A percentile compares a stretch with the other conserved stretches of the same genome.
phyloP scores from a whole-genome alignment of 2,113 vertebrate genomes.

The Sarotherodon lohbergeri region DNA sequence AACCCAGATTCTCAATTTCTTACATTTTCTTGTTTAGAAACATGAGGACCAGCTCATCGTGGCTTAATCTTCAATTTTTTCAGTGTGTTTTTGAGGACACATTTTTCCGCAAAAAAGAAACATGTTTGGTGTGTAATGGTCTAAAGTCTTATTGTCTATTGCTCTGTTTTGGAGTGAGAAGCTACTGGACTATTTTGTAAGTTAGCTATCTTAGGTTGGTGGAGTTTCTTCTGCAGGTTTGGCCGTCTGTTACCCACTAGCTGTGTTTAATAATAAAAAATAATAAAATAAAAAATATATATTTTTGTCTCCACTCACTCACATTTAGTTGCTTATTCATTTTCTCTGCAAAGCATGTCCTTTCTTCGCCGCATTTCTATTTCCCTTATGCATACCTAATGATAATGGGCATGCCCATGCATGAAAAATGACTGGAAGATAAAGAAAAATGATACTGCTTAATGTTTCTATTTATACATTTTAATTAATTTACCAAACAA shows the following conservation, averaged over 20 bases:
- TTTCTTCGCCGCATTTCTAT: background rate
- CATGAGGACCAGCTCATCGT: background rate
- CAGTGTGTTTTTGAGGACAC: background rate
- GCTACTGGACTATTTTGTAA: background rate
- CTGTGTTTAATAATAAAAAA: background rate
- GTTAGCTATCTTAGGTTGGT: background rate
- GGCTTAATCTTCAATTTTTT: background rate
- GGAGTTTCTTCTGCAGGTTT: background rate
- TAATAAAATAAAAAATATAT: background rate
- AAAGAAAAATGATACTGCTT: background rate
- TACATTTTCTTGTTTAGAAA: background rate
- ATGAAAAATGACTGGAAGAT: background rate
- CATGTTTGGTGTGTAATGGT: background rate
- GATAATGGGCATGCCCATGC: background rate
- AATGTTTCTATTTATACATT: background rate
- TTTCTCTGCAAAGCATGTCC: background rate
- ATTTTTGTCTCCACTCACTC: background rate
- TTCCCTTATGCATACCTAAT: background rate
- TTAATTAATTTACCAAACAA: background rate
- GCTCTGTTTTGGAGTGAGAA: background rate
- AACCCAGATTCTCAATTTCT: background rate
- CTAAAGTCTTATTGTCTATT: background rate
- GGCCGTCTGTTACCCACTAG: background rate
- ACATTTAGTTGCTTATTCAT: background rate
- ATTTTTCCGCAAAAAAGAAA: background rate